A percentile compares a stretch with the other conserved stretches of the same genome.
These are phyloP conservation scores for Lonchura striata DNA, from an alignment of 2,113 vertebrate genomes.

Conservation along the genomic window DNA sequence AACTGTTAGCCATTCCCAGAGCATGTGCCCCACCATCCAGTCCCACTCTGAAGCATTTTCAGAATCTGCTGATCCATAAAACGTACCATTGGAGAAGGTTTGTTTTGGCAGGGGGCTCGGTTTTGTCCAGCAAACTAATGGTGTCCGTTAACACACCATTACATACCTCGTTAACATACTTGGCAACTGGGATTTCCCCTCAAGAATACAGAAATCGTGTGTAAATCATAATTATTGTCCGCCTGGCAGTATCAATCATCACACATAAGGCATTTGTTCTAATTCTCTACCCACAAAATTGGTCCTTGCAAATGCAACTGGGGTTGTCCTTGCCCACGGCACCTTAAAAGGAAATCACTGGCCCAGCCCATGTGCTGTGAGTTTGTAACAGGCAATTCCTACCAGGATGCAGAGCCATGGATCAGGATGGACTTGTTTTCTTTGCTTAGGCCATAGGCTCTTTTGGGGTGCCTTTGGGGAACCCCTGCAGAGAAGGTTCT, in stretches of 20 bases:
- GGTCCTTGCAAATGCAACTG: background rate
- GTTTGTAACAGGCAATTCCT: background rate
- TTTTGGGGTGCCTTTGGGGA: background rate
- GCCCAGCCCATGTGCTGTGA: background rate
- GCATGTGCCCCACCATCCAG: constrained; percentile 23
- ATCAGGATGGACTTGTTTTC: background rate
- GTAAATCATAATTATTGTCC: constrained; percentile 69
- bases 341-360: background rate
- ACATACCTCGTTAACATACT: constrained; percentile 77
- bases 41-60: constrained; percentile 51
- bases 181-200: constrained; percentile 76
- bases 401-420: background rate
- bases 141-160: constrained; percentile 78
- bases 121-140: constrained; percentile 75
- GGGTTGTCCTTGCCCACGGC: background rate
- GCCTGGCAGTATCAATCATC: constrained; percentile 60
- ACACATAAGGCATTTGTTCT: constrained; percentile 42
- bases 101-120: constrained; percentile 77
- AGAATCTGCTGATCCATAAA: constrained; percentile 72
- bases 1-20: constrained; percentile 41
- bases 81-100: constrained; percentile 64
- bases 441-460: background rate
- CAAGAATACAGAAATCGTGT: constrained; percentile 63
- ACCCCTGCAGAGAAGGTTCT: background rate
- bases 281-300: background rate